Base-by-base conservation (phyloP, 2,888 invertebrate genomes). In the Byasa hedistus region DNA sequence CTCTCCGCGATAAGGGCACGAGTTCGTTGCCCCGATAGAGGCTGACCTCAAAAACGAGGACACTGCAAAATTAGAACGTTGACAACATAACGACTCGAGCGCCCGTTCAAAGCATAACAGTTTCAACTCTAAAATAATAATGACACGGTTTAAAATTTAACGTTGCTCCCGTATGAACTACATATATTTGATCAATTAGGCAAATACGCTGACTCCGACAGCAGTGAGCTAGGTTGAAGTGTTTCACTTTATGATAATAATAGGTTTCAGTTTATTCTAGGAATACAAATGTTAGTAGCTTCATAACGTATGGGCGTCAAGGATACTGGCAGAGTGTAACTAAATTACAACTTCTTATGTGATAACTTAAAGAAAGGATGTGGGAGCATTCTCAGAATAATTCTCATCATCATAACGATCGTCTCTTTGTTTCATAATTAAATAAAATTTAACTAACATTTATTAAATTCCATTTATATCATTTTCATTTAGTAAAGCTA, bases 11-110 rank as follows among this genome's bases (percentile, higher is more conserved):
- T 91, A 92, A 92, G 91, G 92, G 91, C 92, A 90, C 82, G 87
- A 85, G 92, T 92, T 92, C 92, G 91, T 90, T 89, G 92, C 89
- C 84, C 92, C 87, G 86, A 87, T 89, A 91, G 87, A 89, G 86
- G 93, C 92, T 94, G 94, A 94, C 94, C 94, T 94, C 93, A 94
- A 93, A 93, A 93, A 94, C 94, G 94, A 94, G 94, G 94, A 93
- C 94, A 93, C 93, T 93, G 92, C 93, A 93, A 93, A 92, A 92
- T 92, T 92, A 89, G 90, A 89, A 88, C 91, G 90, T 86, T 89
- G 91, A 88, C 90, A 90, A 89, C 91, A 84, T 86, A 91, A 91
- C 83, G 91, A 85, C 88, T 85, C 75, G 79, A 90, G 79, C 84
- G 89, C 87, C 89, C 71, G 73, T 72, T 71, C 68, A 69, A 72